Conservation (phyloP, 2,113 vertebrate genomes). For the Limanda limanda region DNA sequence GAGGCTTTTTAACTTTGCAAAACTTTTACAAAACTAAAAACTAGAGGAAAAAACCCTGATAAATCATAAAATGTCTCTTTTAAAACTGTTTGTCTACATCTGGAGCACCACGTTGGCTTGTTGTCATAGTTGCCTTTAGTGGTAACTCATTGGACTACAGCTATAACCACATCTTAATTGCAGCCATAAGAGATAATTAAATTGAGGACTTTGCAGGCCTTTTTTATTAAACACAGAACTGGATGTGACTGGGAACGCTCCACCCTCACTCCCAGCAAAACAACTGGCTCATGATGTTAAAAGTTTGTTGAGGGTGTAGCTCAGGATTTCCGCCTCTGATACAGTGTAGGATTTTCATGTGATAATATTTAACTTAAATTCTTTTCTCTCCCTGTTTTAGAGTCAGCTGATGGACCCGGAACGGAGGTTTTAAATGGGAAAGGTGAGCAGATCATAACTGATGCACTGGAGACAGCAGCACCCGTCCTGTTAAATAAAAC, state of each 20-base stretch:
- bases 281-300: not conserved
- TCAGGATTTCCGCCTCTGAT: not conserved
- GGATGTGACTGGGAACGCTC: not conserved
- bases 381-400: constrained; percentile 13
- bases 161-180: constrained; percentile 5
- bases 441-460: constrained; percentile 34
- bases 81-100: constrained; percentile 2
- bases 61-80: not conserved
- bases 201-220: not conserved
- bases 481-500: not conserved
- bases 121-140: constrained; percentile 12
- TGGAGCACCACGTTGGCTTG: not conserved
- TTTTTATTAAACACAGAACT: constrained; percentile 5
- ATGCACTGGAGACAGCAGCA: not conserved
- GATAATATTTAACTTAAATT: not conserved
- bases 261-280: constrained; percentile 6
- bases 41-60: too few species aligned
- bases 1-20: too few species aligned
- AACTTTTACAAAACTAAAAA: too few species aligned
- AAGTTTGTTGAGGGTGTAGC: not conserved
- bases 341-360: too few species aligned
- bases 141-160: not conserved
- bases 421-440: constrained; percentile 31
- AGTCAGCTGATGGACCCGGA: constrained; percentile 1
- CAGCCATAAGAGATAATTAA: constrained; percentile 10